These are phyloP conservation scores for Tachyglossus aculeatus DNA, from an alignment of 2,797 vertebrate species.

Conservation along the genomic window DNA sequence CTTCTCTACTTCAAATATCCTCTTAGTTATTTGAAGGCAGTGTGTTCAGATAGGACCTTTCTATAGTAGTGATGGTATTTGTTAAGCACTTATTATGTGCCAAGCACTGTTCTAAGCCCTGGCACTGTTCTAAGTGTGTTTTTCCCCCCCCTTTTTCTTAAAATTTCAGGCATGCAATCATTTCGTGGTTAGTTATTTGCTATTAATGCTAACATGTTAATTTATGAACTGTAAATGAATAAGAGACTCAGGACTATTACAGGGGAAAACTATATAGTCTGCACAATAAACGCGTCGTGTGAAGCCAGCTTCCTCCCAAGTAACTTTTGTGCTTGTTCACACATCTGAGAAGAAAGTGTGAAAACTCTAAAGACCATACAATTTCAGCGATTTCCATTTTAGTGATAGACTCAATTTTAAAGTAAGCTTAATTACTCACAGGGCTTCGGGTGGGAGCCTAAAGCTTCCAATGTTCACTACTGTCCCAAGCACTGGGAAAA, in stretches of 20 bases:
- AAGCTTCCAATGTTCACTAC: background rate
- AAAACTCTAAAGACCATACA: constrained; percentile 36
- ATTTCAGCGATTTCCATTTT: no score
- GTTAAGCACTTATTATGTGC: no score
- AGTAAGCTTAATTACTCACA: constrained; percentile 32
- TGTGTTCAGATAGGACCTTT: no score
- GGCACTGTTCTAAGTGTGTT: no score
- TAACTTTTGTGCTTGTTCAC: constrained; percentile 45
- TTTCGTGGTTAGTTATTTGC: constrained; percentile 37
- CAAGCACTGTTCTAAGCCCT: no score
- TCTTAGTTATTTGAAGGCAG: no score
- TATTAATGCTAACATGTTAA: constrained; percentile 22
- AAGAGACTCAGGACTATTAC: constrained; percentile 5
- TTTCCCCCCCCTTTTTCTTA: no score
- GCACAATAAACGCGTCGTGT: constrained; percentile 28
- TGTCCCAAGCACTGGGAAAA: no score
- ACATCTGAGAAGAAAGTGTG: background rate
- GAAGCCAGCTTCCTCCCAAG: constrained; percentile 28
- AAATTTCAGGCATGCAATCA: background rate
- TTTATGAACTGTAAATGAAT: constrained; percentile 59
- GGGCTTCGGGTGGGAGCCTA: constrained; percentile 9
- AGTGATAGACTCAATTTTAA: constrained; percentile 25
- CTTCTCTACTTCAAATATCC: no score
- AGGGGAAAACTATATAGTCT: constrained; percentile 27
- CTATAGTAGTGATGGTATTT: no score